Base-by-base conservation (phyloP, 2,797 vertebrate species). In the Eulemur mongoz region DNA sequence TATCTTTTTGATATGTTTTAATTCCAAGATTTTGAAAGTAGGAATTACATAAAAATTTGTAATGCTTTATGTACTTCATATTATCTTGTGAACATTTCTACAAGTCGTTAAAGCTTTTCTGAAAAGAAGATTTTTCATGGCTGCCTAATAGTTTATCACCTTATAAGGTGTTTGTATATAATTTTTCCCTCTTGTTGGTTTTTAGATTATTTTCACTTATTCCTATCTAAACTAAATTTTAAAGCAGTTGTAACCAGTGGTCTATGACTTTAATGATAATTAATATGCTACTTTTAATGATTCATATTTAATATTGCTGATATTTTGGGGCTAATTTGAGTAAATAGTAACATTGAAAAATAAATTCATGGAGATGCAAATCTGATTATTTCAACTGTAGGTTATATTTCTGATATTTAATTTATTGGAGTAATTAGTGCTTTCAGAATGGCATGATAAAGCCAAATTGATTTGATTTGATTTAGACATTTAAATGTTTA, bases 141-240 rank as follows among this genome's bases (percentile, higher is more conserved):
- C 27, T 94, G 7, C 40, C 17, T 52, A 69, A 61, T 45, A 65
- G 59, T 81, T 88, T 72, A 89, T 81, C 40, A 69, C 45, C 50
- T 84, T 63, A 27, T 43, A 54, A 81, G n/a, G 2, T 72, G 7
- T 82, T 57, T 89, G 5, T 45, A 27, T 85, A 4, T 78, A 32
- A 83, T 40, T 11, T 73, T 85, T 69, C 8, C 35, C 14, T 69
- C 48, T 54, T 84, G 2, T 43, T 89, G 54, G 32, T 45, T 72
- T 90, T 91, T 80, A 87, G 82, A 18, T 93, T 82, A 79, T 73
- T 70, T 91, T 88, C 30, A 65, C n/a, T 91, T 95, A 79, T 91
- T 83, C 25, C 23, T 83, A 32, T 12, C 48, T 61, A 83, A 40
- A 67, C 48, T 78, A 23, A 89, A 86, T 72, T 89, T 91, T 72